Percentiles rank a stretch among this genome's conserved stretches.
phyloP scores from a whole-genome alignment of 2,888 invertebrate species.

The Liodrosophila aerea region DNA sequence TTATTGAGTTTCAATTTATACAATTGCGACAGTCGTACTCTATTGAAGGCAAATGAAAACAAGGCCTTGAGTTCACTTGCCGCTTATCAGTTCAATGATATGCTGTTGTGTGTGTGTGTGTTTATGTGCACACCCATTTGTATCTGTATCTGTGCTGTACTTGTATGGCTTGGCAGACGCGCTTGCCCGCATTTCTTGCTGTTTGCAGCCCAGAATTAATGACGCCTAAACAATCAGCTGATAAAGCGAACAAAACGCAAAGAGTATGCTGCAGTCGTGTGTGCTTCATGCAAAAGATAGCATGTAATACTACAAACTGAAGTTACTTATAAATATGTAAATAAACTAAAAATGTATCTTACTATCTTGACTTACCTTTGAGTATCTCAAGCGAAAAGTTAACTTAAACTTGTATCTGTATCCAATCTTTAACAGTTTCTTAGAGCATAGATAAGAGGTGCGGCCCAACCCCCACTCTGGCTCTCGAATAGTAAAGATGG shows the following conservation, averaged over 20 bases:
- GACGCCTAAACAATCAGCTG: conserved; percentile 52
- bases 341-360: too few relatives aligned
- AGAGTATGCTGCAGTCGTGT: neutral
- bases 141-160: conserved; percentile 5
- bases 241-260: conserved; percentile 40
- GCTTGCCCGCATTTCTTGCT: conserved; percentile 44
- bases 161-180: conserved; percentile 40
- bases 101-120: neutral
- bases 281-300: too few relatives aligned
- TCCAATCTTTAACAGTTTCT: too few relatives aligned
- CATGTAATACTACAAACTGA: too few relatives aligned
- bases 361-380: too few relatives aligned
- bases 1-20: conserved; percentile 46
- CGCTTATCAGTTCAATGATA: conserved; percentile 70
- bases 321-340: too few relatives aligned
- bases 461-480: too few relatives aligned
- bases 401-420: too few relatives aligned
- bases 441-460: too few relatives aligned
- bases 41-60: conserved; percentile 14
- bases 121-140: neutral
- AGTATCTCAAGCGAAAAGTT: too few relatives aligned
- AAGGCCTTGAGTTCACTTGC: conserved; percentile 61
- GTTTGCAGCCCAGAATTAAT: conserved; percentile 39
- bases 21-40: conserved; percentile 37
- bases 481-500: too few relatives aligned